Evolutionary conservation across 1,140 invertebrate species (phyloP), one percentile per base, ranked within the genome.

Genomic region (Helicorthomorpha holstii): DNA sequence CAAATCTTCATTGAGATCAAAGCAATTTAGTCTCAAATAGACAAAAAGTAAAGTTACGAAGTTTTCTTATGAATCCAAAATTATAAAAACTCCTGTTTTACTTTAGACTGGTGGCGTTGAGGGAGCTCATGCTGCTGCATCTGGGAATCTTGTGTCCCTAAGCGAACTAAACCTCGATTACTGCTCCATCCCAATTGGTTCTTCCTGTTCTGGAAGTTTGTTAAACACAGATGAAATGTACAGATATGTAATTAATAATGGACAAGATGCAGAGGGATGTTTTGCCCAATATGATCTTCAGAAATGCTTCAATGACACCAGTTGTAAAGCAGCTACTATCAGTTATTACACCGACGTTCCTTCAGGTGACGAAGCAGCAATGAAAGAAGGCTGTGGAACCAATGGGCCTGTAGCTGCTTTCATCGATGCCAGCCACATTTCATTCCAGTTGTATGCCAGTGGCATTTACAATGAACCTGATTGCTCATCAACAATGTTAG

Each of bases 381-480:
- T 72, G 29, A 59, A 62, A 54, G 53, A 63, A 52, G 68, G 65
- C 16, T 56, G 66, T 16, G 63, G 61, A 16, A 63, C 58, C 16
- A 54, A 63, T 49, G 69, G 69, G 16, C 69, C 69, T 22, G 54
- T 71, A 47, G 66, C 66, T 44, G 66, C 70, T 19, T 70, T 67
- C 41, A 70, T 72, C 54, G 68, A 71, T 59, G 69, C 69, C 42
- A 54, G 49, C 48, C 69, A 70, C 56, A 54, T 50, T 10, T 62
- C 60, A 52, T 75, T 75, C 49, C 26, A 44, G 21, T 24, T 49
- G 26, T 58, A 60, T 48, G 16, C n/a, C 27, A 48, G 49, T 25
- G 29, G 63, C 14, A 51, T 65, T 19, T 65, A 65, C 52, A 50
- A 58, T 48, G 60, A 61, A 24, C 42, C 52, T 2, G 43, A 49